These are phyloP conservation scores for Electrophaes corylata DNA, from an alignment of 2,888 invertebrate genomes.

Conservation along the genomic window DNA sequence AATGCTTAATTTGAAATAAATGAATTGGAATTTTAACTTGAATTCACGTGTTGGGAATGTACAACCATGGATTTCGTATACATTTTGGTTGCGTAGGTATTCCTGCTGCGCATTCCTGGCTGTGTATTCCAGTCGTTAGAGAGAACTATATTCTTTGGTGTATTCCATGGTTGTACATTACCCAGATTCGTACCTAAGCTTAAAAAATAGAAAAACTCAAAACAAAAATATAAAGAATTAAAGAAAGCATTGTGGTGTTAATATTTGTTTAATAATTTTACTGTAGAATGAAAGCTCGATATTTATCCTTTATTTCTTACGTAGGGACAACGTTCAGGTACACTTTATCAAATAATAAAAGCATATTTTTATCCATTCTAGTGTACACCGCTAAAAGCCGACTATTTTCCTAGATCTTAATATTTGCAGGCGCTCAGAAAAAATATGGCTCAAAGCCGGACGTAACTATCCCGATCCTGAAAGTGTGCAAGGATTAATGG, in stretches of 20 bases:
- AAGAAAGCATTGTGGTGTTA: no score
- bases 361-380: background rate
- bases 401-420: background rate
- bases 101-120: no score
- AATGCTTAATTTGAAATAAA: no score
- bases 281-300: constrained; percentile 85
- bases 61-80: no score
- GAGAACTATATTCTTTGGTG: no score
- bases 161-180: no score
- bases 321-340: constrained; percentile 91
- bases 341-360: background rate
- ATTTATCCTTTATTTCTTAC: constrained; percentile 90
- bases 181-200: no score
- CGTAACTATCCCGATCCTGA: constrained; percentile 83
- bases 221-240: background rate
- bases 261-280: background rate
- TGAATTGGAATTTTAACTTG: no score
- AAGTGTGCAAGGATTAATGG: constrained; percentile 89
- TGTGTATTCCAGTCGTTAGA: no score
- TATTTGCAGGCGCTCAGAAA: constrained; percentile 87
- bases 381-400: background rate
- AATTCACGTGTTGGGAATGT: no score
- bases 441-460: constrained; percentile 78
- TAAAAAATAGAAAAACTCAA: background rate
- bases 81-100: no score